These are phyloP conservation scores for Muschampia plurimacula DNA, from an alignment of 2,888 invertebrate species.

Conservation along the genomic window DNA sequence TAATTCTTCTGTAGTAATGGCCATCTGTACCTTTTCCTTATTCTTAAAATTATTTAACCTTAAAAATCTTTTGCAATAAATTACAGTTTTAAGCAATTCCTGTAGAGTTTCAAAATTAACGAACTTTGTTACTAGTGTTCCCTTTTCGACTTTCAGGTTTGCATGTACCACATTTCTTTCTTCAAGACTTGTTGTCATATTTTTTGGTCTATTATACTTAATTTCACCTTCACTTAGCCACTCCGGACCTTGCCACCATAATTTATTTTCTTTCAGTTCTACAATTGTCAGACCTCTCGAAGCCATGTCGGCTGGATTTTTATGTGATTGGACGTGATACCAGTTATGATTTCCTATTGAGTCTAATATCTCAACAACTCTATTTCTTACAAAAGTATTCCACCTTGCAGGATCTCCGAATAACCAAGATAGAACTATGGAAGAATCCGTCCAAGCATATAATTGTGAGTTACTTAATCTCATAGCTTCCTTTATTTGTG, in stretches of 20 bases:
- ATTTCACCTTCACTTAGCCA: slow-evolving; percentile 17
- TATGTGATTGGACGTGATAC: slow-evolving; percentile 30
- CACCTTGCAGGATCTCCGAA: slow-evolving; percentile 32
- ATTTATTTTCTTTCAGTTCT: neutral
- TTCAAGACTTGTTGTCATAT: neutral
- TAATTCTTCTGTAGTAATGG: neutral
- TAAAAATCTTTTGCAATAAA: slow-evolving; percentile 1
- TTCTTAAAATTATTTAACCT: neutral
- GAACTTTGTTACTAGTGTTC: neutral
- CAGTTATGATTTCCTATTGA: slow-evolving; percentile 21
- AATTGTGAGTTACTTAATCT: slow-evolving; percentile 28
- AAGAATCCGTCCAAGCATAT: slow-evolving; percentile 40
- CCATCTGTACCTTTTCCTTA: neutral
- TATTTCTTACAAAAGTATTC: slow-evolving; percentile 35
- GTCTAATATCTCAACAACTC: slow-evolving; percentile 28
- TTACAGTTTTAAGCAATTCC: slow-evolving; percentile 6
- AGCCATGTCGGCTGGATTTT: slow-evolving; percentile 39
- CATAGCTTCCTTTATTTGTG: slow-evolving; percentile 37
- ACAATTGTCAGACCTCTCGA: slow-evolving; percentile 20
- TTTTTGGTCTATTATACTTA: neutral
- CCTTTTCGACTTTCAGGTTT: neutral
- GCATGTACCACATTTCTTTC: neutral
- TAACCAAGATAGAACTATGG: slow-evolving; percentile 36
- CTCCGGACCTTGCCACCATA: slow-evolving; percentile 32
- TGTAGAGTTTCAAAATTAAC: slow-evolving; percentile 1